Evolutionary conservation across 2,113 vertebrate species (phyloP).

Genomic region (Monopterus albus): DNA sequence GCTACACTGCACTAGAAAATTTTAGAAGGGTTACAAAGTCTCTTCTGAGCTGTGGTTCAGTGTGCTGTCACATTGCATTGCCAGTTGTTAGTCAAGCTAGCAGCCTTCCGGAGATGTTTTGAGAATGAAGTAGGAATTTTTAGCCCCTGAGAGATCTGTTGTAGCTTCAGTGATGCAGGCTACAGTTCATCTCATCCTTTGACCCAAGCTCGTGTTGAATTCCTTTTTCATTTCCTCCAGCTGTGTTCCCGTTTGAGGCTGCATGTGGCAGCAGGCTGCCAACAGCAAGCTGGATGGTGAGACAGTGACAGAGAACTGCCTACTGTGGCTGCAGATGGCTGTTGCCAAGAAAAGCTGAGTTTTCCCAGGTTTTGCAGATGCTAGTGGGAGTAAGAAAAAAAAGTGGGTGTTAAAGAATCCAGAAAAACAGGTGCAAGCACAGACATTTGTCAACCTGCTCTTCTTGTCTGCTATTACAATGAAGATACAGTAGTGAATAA

Average conservation of each 20-base stretch:
- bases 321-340: conserved; percentile 7
- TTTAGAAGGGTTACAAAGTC: conserved; percentile 50
- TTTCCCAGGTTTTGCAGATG: neutral
- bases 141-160: neutral
- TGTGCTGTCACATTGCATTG: conserved; percentile 9
- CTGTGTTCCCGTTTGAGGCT: conserved; percentile 12
- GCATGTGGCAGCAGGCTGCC: neutral
- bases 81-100: conserved; percentile 22
- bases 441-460: conserved; percentile 22
- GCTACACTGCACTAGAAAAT: conserved; percentile 35
- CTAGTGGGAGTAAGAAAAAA: neutral
- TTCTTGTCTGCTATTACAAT: conserved; percentile 12
- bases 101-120: neutral
- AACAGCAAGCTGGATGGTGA: conserved; percentile 5
- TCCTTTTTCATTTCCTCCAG: neutral
- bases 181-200: neutral
- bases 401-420: conserved; percentile 6
- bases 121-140: conserved; percentile 17
- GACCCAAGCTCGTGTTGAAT: conserved; percentile 4
- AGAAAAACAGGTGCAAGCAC: neutral
- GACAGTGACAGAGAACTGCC: conserved; percentile 12
- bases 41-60: conserved; percentile 8
- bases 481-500: conserved; percentile 20
- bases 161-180: conserved; percentile 14
- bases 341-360: conserved; percentile 22